Evolutionary conservation across 2,888 invertebrate genomes (phyloP), one percentile per base, ranked within the genome.

Genomic region (Mesorhabditis spiculigera): DNA sequence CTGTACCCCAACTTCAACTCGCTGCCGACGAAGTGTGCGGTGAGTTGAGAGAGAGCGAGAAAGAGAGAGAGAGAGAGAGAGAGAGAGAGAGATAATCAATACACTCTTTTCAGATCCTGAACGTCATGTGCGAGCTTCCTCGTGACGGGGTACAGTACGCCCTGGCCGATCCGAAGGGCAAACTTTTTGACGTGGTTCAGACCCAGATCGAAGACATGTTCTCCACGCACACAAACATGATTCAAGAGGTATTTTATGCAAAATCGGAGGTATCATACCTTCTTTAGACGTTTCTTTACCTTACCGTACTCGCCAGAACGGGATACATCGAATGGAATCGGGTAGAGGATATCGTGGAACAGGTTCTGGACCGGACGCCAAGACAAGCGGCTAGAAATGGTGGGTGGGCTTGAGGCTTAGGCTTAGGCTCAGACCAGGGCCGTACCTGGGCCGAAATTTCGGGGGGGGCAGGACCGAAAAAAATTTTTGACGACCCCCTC

Each of bases 101-200:
- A 50, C 28, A 50, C n/a, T 50, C 10, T 10, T 13, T 50, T 50
- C 58, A 50, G 58, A 50, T 50, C n/a, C 58, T 50, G 1, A n/a
- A n/a, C n/a, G 66, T 75, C n/a, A 71, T 79, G 63, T 77, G 73
- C 43, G 71, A 72, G n/a, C 72, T 79, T 4, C 71, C 70, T 2
- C 65, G 78, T 5, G 74, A 73, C 65, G 75, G 78, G 43, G 78
- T 79, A 6, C 71, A 73, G 13, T 79, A 79, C 67, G 73, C 71
- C 28, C 68, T 72, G 65, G 68, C 71, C 6, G 76, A 75, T 63
- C 76, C 76, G 1, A 70, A 75, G 61, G 72, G 69, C 44, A 70
- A 65, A 6, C 64, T 75, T 4, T 68, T 68, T 45, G 76, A 77
- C 45, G 28, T 71, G 3, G 73, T 75, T 5, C 58, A 76, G 5